phyloP scores from a whole-genome alignment of 2,888 invertebrate genomes.

The Athrips mouffetella region DNA sequence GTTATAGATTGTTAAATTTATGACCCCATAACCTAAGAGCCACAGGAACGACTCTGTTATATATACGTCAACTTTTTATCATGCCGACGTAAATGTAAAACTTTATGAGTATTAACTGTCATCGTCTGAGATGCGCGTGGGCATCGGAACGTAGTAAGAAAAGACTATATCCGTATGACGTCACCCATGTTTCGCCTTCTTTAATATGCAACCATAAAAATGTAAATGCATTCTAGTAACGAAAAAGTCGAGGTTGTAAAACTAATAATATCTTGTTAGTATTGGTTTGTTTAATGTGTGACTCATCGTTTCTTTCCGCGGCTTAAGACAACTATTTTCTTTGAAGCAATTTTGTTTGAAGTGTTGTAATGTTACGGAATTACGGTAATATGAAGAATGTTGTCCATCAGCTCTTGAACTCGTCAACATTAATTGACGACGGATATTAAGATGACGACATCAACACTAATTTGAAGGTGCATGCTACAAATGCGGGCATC shows the following conservation, averaged over 20 bases:
- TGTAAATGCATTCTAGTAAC: conserved; percentile 9
- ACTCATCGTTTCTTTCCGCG: conserved; percentile 3
- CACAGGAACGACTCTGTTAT: no score
- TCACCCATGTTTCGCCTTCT: conserved; percentile 1
- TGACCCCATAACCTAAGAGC: no score
- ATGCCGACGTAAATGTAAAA: no score
- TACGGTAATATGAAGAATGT: conserved; percentile 8
- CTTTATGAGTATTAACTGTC: conserved; percentile 35
- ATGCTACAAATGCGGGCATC: no score
- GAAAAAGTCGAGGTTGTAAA: background rate
- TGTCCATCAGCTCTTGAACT: conserved; percentile 2
- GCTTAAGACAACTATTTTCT: background rate
- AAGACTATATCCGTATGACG: conserved; percentile 2
- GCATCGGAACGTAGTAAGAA: conserved; percentile 19
- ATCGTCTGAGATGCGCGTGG: conserved; percentile 31
- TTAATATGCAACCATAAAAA: conserved; percentile 11
- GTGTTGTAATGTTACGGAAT: background rate
- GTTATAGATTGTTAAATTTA: no score
- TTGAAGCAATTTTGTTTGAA: background rate
- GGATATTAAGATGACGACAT: conserved; percentile 10
- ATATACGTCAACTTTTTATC: no score
- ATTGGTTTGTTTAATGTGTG: background rate
- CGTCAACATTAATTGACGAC: conserved; percentile 10
- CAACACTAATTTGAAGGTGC: background rate
- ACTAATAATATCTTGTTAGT: conserved; percentile 4